Evolutionary conservation across 2,797 vertebrate genomes (phyloP), one percentile per base, ranked within the genome.

Genomic region (Jordanella pulchra): DNA sequence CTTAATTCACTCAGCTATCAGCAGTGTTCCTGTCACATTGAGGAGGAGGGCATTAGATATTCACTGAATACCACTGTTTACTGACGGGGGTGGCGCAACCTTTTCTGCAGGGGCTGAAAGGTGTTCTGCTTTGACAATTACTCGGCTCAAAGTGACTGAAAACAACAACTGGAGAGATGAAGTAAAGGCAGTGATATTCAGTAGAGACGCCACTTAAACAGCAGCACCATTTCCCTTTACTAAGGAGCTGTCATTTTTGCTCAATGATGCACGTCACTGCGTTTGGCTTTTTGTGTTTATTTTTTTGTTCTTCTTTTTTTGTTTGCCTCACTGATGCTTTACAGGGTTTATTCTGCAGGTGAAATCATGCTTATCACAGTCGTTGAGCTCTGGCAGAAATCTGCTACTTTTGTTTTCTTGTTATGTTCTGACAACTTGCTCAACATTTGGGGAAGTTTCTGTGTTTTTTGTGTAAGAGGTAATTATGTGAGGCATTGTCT

Each of bases 61-160:
- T 93, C 89, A 86, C 80, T 89, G 87, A 86, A 45, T 68, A 58
- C 82, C 80, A 78, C 82, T 86, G 87, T 91, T 89, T 88, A 82
- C 88, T 86, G 87, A 89, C 88, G 84, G 82, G 44, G 87, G 87
- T 79, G 75, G 68, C 54, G 72, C 84, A 76, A 81, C 86, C 56
- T 76, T 87, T 84, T 85, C 86, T 72, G 69, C 84, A 50, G 75
- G 86, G 72, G 86, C 90, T 92, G 87, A 86, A 90, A 91, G 85
- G 89, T 91, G 86, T 87, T 92, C 90, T 83, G 92, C 89, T 90
- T 85, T 90, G 89, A 91, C 91, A 91, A 92, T 93, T 92, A 91
- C 85, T 86, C 48, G 28, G 65, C 84, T 89, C 85, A 89, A 89
- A 92, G 88, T 93, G 91, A 92, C 88, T 87, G 86, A 86, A 90